These are phyloP conservation scores for Ciconia stormi DNA, from an alignment of 2,113 vertebrate genomes.

Conservation along the genomic window DNA sequence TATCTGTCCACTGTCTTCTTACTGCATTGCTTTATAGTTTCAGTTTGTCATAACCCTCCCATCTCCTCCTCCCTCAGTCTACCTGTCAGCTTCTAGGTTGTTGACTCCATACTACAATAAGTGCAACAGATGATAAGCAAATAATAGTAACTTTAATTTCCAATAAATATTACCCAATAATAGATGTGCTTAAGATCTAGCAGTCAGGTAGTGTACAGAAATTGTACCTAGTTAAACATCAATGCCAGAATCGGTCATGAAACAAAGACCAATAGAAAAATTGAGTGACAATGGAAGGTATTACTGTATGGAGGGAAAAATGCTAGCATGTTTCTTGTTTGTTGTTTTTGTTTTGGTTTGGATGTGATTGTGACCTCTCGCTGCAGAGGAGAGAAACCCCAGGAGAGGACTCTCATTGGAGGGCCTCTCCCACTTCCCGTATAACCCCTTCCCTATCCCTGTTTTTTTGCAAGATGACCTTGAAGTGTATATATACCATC, in stretches of 20 bases:
- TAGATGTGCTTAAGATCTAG: neutral
- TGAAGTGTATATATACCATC: neutral
- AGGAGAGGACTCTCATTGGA: neutral
- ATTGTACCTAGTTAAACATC: neutral
- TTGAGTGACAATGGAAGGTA: neutral
- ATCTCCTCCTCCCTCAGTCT: neutral
- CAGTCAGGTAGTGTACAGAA: fast-evolving
- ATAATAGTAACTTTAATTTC: neutral
- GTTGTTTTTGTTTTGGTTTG: neutral
- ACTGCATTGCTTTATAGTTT: neutral
- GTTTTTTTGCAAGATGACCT: neutral
- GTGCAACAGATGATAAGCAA: neutral
- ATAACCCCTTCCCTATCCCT: neutral
- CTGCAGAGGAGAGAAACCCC: neutral
- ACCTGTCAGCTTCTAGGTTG: neutral
- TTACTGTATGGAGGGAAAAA: neutral
- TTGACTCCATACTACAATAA: neutral
- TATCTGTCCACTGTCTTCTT: neutral
- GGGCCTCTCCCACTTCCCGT: fast-evolving
- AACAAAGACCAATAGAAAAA: neutral
- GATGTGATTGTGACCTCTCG: neutral
- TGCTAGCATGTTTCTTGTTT: neutral
- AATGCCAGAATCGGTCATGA: neutral
- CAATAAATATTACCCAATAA: neutral
- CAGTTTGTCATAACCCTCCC: neutral